Evolutionary conservation across 2,888 invertebrate species (phyloP).

Genomic region (Leucophora obtusa): DNA sequence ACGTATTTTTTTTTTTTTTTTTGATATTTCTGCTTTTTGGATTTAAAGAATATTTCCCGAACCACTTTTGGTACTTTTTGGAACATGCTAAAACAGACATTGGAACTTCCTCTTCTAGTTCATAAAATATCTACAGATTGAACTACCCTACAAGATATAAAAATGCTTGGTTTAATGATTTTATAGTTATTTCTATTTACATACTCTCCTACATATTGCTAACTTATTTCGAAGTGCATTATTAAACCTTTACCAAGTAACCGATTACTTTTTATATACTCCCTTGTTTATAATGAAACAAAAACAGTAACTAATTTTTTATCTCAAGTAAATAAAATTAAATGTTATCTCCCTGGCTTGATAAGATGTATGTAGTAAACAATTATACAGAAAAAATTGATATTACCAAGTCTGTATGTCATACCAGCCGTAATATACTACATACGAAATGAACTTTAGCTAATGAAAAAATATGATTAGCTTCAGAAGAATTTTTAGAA

Average conservation of each 20-base stretch:
- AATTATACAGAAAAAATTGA: conserved; percentile 26
- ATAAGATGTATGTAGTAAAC: conserved; percentile 52
- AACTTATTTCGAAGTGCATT: background rate
- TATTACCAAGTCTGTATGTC: conserved; percentile 12
- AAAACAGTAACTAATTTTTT: conserved; percentile 37
- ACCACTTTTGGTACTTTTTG: no score
- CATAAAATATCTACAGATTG: no score
- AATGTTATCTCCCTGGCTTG: conserved; percentile 48
- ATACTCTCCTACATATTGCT: no score
- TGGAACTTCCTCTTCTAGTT: no score
- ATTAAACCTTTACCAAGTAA: background rate
- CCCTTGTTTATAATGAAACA: background rate
- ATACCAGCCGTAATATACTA: background rate
- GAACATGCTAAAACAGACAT: no score
- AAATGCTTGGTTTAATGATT: no score
- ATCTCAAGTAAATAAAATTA: conserved; percentile 42
- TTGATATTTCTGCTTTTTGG: no score
- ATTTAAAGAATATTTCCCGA: no score
- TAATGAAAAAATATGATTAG: conserved; percentile 1
- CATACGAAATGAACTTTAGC: background rate
- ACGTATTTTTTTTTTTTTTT: no score
- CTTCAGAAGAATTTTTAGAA: background rate
- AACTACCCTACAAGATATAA: no score
- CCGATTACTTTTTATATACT: background rate
- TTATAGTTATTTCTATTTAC: no score